A percentile compares a stretch with the other conserved stretches of the same genome.
phyloP scores from a whole-genome alignment of 2,113 vertebrate species.

The Zapus hudsonius region DNA sequence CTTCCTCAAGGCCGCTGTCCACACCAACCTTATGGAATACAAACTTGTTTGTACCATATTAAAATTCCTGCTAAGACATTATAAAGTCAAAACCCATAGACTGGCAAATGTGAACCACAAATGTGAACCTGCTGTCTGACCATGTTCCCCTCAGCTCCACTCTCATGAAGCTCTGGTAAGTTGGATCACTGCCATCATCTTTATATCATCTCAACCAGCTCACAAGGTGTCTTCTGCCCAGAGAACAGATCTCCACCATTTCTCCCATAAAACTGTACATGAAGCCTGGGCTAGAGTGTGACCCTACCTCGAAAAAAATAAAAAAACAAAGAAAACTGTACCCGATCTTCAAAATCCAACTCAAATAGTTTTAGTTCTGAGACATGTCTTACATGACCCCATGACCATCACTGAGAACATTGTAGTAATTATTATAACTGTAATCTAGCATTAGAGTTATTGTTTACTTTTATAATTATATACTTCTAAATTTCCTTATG shows the following conservation, averaged over 20 bases:
- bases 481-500: neutral
- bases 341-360: neutral
- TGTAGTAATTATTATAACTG: neutral
- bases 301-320: too few species aligned
- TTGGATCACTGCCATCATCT: neutral
- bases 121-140: neutral
- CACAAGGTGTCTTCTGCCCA: neutral
- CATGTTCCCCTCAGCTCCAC: neutral
- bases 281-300: too few species aligned
- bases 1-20: neutral
- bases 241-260: neutral
- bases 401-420: too few species aligned
- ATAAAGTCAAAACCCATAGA: neutral
- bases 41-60: neutral
- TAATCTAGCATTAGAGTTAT: too few species aligned
- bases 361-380: neutral
- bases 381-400: neutral
- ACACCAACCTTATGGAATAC: neutral
- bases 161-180: fast-evolving
- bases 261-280: neutral
- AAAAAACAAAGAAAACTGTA: too few species aligned
- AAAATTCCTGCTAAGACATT: neutral
- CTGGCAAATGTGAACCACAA: too few species aligned
- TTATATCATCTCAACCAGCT: neutral
- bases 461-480: neutral